Evolutionary conservation across 2,797 vertebrate genomes (phyloP).

Genomic region (Discoglossus pictus): DNA sequence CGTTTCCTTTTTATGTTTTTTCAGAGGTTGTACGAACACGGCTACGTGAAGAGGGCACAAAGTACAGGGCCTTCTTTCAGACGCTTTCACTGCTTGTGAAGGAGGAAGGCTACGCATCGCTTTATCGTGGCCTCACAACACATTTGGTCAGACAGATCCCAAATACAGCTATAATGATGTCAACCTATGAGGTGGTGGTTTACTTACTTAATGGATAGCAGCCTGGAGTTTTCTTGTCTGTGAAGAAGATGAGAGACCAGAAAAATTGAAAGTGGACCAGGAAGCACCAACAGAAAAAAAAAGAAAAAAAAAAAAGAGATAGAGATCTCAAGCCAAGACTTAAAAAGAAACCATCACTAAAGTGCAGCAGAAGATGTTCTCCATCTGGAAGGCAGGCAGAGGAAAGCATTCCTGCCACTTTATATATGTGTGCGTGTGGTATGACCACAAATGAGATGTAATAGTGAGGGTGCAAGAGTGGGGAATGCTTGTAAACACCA

Average conservation of each 20-base stretch:
- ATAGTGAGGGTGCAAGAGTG: constrained; percentile 46
- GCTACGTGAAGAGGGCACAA: constrained; percentile 97
- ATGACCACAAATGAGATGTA: constrained; percentile 51
- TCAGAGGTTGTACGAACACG: constrained; percentile 96
- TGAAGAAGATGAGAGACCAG: constrained; percentile 70
- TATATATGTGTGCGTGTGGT: constrained; percentile 57
- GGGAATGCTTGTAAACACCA: constrained; percentile 61
- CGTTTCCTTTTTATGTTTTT: constrained; percentile 47
- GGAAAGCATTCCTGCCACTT: constrained; percentile 61
- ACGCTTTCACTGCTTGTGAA: constrained; percentile 84
- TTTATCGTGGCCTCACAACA: constrained; percentile 94
- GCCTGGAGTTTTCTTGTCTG: constrained; percentile 6
- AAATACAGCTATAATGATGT: constrained; percentile 98
- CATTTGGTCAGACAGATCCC: constrained; percentile 96
- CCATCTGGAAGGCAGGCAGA: constrained; percentile 57
- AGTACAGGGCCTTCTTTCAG: constrained; percentile 94
- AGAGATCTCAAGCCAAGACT: constrained; percentile 51
- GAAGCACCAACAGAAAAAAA: constrained; percentile 51
- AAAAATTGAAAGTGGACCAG: constrained; percentile 74
- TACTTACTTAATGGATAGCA: constrained; percentile 89
- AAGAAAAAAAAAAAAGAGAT: no score
- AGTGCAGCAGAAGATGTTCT: constrained; percentile 59
- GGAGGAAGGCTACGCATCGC: constrained; percentile 92
- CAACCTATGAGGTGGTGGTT: constrained; percentile 95
- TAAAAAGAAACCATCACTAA: constrained; percentile 51